Conservation (phyloP, 2,113 vertebrate species). For the Lepus timidus region DNA sequence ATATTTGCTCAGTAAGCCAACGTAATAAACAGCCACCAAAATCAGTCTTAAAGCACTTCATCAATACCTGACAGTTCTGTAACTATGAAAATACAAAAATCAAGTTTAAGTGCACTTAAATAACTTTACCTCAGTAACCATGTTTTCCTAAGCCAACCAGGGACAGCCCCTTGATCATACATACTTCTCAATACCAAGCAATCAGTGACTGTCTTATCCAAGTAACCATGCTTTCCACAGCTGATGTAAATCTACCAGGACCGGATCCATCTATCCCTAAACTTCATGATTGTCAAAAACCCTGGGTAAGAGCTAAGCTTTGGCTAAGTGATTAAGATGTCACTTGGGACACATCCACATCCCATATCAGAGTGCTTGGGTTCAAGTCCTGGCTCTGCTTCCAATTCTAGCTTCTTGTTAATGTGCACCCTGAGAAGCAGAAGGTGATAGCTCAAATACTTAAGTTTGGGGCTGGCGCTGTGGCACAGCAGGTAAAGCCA, state of each 20-base stretch:
- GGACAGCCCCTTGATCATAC: neutral
- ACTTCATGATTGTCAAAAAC: constrained; percentile 30
- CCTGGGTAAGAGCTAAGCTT: neutral
- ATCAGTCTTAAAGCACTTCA: constrained; percentile 32
- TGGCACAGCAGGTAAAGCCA: too few species aligned
- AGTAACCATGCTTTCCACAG: neutral
- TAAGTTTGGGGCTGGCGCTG: too few species aligned
- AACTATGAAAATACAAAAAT: neutral
- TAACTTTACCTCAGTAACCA: neutral
- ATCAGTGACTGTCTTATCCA: neutral
- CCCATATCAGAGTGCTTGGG: too few species aligned
- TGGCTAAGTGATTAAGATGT: too few species aligned
- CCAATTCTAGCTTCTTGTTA: too few species aligned
- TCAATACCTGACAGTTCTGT: constrained; percentile 26
- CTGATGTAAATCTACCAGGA: neutral
- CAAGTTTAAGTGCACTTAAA: constrained; percentile 8
- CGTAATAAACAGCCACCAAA: neutral
- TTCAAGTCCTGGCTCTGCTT: too few species aligned
- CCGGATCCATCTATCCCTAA: constrained; percentile 6
- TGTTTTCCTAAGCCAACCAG: neutral
- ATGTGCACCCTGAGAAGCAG: too few species aligned
- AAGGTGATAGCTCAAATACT: too few species aligned
- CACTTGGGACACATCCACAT: too few species aligned
- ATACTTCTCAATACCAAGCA: neutral
- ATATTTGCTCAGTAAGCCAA: neutral